These are phyloP conservation scores for Meleagris gallopavo DNA, from an alignment of 2,113 vertebrate genomes.

Conservation along the genomic window DNA sequence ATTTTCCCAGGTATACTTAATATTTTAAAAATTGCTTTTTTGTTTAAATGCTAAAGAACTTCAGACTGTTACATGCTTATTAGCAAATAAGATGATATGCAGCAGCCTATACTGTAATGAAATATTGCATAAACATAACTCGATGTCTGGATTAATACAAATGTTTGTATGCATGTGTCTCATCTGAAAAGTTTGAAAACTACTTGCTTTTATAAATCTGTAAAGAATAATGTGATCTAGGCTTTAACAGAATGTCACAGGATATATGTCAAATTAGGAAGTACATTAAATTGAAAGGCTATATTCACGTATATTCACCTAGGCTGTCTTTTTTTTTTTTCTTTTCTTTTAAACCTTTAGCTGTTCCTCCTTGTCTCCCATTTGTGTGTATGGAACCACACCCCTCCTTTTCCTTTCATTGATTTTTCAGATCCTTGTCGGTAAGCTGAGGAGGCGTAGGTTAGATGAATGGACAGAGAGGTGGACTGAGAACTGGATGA, in stretches of 20 bases:
- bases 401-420: background rate
- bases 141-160: background rate
- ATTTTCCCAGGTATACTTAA: constrained; percentile 89
- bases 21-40: background rate
- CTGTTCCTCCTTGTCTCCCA: background rate
- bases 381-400: background rate
- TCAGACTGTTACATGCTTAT: background rate
- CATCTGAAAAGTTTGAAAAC: background rate
- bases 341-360: background rate
- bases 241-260: background rate
- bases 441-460: no score
- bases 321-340: background rate
- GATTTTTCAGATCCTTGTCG: background rate
- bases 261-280: background rate
- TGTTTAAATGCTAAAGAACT: background rate
- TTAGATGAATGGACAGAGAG: no score
- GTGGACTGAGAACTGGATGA: no score
- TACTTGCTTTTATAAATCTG: background rate
- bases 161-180: background rate
- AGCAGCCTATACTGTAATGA: background rate
- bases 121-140: background rate
- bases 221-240: background rate
- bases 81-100: background rate
- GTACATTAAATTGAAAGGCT: background rate
- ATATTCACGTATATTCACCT: background rate